phyloP scores from a whole-genome alignment of 2,888 invertebrate species.

The Meiosimyza decipiens region DNA sequence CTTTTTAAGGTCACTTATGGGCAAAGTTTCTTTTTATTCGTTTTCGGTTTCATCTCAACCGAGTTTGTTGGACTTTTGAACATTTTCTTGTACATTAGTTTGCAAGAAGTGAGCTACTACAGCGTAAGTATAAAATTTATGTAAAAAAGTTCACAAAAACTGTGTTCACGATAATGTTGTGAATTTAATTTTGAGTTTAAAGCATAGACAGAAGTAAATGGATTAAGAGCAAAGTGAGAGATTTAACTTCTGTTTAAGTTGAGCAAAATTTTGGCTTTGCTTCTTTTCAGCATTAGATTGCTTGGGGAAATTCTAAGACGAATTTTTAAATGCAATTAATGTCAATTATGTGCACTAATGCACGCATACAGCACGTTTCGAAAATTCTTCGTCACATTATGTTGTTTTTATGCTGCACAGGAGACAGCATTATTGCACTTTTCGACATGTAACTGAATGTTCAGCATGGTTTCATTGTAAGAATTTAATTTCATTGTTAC shows the following conservation, averaged over 20 bases:
- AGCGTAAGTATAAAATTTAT: slow-evolving; percentile 56
- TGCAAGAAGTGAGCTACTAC: slow-evolving; percentile 64
- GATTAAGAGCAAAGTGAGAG: too few species aligned
- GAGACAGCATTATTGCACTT: too few species aligned
- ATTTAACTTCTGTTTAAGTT: background rate
- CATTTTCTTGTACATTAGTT: slow-evolving; percentile 82
- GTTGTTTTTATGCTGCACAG: too few species aligned
- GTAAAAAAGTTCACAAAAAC: background rate
- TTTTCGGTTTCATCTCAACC: slow-evolving; percentile 84
- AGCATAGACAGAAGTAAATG: too few species aligned
- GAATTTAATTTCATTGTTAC: too few species aligned
- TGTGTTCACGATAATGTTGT: background rate
- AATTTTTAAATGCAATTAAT: slow-evolving; percentile 25
- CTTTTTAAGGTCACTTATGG: slow-evolving; percentile 88
- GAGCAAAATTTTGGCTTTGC: background rate
- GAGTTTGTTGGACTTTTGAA: slow-evolving; percentile 89
- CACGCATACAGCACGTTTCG: too few species aligned
- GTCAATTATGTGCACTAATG: slow-evolving; percentile 27
- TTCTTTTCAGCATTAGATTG: slow-evolving; percentile 4
- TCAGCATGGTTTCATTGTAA: too few species aligned
- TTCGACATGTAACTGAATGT: too few species aligned
- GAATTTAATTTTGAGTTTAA: background rate
- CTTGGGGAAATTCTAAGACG: background rate
- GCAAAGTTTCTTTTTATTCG: slow-evolving; percentile 87
- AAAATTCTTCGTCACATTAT: too few species aligned